Percentiles rank a stretch among this genome's conserved stretches.
Conservation (phyloP, 2,113 vertebrate species). For the Petromus typicus region DNA sequence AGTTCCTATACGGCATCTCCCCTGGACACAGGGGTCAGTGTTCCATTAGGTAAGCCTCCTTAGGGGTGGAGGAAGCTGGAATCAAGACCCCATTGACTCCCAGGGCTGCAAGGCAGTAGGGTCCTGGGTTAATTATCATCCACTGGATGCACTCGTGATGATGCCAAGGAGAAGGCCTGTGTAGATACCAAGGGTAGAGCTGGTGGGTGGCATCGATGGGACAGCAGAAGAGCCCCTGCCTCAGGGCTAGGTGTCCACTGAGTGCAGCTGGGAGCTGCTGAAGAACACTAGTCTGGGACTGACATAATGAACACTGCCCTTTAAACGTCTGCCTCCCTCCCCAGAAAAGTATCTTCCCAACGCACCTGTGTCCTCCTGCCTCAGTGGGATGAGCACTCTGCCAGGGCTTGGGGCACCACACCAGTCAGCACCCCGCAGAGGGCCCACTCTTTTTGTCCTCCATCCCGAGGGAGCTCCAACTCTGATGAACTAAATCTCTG, state of each 20-base stretch:
- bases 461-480: background rate
- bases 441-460: background rate
- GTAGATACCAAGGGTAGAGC: too few species aligned
- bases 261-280: background rate
- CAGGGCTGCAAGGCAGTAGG: background rate
- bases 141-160: background rate
- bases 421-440: conserved; percentile 3
- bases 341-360: background rate
- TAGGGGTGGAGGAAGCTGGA: background rate
- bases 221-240: background rate
- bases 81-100: background rate
- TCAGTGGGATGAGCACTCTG: fast-evolving
- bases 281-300: background rate
- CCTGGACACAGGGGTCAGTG: background rate
- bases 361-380: background rate
- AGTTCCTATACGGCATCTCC: background rate
- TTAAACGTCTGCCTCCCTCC: background rate
- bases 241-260: background rate
- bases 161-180: background rate
- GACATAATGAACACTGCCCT: background rate
- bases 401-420: too few species aligned
- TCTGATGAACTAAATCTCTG: background rate
- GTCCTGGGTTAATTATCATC: background rate
- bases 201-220: background rate
- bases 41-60: background rate